Evolutionary conservation across 2,888 invertebrate species (phyloP), one percentile per base, ranked within the genome.

Genomic region (Pyrrhia umbra): DNA sequence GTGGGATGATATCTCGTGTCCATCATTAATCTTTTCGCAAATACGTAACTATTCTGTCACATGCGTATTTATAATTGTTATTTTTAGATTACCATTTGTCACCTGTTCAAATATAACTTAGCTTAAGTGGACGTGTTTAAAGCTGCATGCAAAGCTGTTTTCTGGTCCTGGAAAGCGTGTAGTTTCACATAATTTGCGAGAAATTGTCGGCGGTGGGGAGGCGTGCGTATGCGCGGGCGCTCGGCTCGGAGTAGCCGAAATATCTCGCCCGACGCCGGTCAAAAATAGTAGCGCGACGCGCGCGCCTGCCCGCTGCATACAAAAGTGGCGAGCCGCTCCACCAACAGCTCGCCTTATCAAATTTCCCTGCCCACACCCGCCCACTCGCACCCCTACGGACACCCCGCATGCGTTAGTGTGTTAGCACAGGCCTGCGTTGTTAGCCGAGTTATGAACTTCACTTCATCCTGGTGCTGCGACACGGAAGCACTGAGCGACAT

Each of bases 311-410:
- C 85, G 89, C 85, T 92, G 92, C 94, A 93, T 94, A 95, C 94
- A 94, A 94, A 95, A 93, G 92, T 90, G 93, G 94, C 88, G 80
- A 88, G 75, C 85, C 81, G 81, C 70, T 74, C 30, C 59, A 76
- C 78, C 86, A 82, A 80, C 88, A 87, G 80, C 86, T 83, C 88
- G 92, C 89, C 93, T 95, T 95, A 95, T 95, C 94, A 93, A 94
- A 94, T 95, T 95, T 94, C 94, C 85, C 92, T 87, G 85, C 94
- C 93, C 91, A 92, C 92, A 86, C 86, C 83, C 86, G 78, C 90
- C 90, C 91, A 89, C 90, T 83, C 91, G 71, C 83, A 75, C 87
- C 84, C 85, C 83, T 54, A 58, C 63, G 50, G 20, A 45, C 66
- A 71, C 71, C 79, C 79, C 66, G 67, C 93, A 92, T 93, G 93